Evolutionary conservation across 2,113 vertebrate species (phyloP).

Genomic region (Erythrolamprus reginae): DNA sequence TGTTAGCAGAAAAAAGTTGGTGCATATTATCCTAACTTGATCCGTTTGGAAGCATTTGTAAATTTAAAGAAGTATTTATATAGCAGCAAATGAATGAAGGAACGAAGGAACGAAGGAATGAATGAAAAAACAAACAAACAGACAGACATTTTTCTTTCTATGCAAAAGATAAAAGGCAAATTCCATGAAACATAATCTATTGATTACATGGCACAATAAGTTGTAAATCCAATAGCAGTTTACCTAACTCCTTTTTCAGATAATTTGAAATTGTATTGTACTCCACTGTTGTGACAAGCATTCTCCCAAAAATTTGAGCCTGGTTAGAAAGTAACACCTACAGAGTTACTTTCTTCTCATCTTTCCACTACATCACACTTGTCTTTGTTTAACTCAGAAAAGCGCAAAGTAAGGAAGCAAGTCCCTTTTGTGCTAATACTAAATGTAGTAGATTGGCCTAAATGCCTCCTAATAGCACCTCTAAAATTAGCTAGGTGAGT

Average conservation of each 20-base stretch:
- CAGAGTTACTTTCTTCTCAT: conserved; percentile 29
- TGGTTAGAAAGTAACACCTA: conserved; percentile 28
- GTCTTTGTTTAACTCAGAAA: conserved; percentile 52
- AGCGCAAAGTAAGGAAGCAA: conserved; percentile 56
- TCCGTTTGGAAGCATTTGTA: neutral
- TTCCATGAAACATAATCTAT: conserved; percentile 4
- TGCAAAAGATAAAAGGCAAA: conserved; percentile 33
- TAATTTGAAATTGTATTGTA: neutral
- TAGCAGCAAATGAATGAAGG: neutral
- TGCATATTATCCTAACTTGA: neutral
- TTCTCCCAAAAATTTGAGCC: conserved; percentile 3
- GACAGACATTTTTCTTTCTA: conserved; percentile 22
- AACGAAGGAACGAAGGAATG: too few relatives aligned
- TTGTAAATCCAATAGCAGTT: conserved; percentile 8
- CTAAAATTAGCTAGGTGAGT: conserved; percentile 71
- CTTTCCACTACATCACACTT: conserved; percentile 38
- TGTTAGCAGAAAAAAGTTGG: neutral
- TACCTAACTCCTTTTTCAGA: conserved; percentile 4
- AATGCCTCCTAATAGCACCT: conserved; percentile 67
- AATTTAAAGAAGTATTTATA: neutral
- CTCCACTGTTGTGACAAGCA: neutral
- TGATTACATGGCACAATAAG: conserved; percentile 17
- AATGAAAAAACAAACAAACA: conserved; percentile 1
- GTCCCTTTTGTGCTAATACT: conserved; percentile 66
- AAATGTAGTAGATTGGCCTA: conserved; percentile 72